Evolutionary conservation across 64 coral and sea anemone species (phyloP), one percentile per base, ranked within the genome.

Genomic region (Astreopora myriophthalma): DNA sequence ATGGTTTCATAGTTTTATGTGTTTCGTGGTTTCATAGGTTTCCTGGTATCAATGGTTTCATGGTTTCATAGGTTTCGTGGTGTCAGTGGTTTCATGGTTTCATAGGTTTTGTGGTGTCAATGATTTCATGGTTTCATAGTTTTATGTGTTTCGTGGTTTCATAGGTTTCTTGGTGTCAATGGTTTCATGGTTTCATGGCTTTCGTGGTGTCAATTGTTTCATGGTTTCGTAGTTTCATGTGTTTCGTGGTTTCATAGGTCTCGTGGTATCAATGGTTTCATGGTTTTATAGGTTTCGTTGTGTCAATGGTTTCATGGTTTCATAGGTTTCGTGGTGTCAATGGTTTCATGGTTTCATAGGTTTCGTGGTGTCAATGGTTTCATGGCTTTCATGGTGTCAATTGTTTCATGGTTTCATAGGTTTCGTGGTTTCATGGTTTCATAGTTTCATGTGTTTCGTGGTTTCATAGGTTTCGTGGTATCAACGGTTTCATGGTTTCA

Each of bases 21-120:
- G 52, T 57, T 57, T 57, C 52, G 19, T 57, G 52, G 52, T 57
- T 55, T 80, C 46, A 57, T 29, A 38, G 30, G 46, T 80, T 60
- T 80, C 46, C 13, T 80, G 26, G 24, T 30, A 26, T 80, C 11
- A 79, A 32, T 22, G 5, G 35, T 77, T 77, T 77, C 74, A 49
- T 79, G 31, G 76, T 80, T 52, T 80, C 46, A 57, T 29, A 38
- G 30, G 46, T 80, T 60, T 80, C 46, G 17, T 80, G 26, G 24
- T 30, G 46, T 80, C 11, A 79, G 12, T 22, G 5, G 35, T 77
- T 77, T 77, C 74, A 49, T 79, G 36, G 39, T 49, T 44, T 79
- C 39, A 79, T 22, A 48, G 76, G 76, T 79, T 79, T 79, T 22
- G n/a, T 35, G 40, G 35, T 79, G 13, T 79, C 76, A 80, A 35